Evolutionary conservation across 2,113 vertebrate genomes (phyloP).

Genomic region (Sprattus sprattus): DNA sequence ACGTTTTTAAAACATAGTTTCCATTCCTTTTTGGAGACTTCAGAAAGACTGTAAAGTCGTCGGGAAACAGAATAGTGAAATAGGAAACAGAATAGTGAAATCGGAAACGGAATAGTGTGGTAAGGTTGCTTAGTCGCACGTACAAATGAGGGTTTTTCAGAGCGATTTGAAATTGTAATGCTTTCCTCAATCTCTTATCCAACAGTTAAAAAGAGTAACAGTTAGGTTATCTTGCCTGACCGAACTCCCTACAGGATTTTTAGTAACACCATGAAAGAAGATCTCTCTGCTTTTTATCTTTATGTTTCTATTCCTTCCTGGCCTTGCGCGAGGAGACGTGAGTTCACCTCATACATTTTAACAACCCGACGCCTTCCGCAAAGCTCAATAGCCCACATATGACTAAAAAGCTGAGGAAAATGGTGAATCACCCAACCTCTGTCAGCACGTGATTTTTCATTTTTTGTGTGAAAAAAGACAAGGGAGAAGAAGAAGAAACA

Average conservation of each 20-base stretch:
- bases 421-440: neutral
- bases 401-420: neutral
- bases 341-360: neutral
- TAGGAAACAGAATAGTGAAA: neutral
- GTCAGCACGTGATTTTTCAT: constrained; percentile 8
- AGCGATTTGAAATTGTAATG: neutral
- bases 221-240: neutral
- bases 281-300: neutral
- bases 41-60: neutral
- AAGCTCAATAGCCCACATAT: neutral
- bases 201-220: neutral
- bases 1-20: neutral
- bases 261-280: neutral
- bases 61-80: too few species aligned
- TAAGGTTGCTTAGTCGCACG: neutral
- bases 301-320: neutral
- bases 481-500: neutral
- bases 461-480: neutral
- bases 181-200: neutral
- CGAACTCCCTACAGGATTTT: neutral
- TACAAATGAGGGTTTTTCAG: neutral
- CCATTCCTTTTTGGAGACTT: neutral
- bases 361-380: neutral
- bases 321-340: neutral
- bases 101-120: neutral